Conservation (phyloP, 1,140 invertebrate genomes). For the Drosophila navojoa region DNA sequence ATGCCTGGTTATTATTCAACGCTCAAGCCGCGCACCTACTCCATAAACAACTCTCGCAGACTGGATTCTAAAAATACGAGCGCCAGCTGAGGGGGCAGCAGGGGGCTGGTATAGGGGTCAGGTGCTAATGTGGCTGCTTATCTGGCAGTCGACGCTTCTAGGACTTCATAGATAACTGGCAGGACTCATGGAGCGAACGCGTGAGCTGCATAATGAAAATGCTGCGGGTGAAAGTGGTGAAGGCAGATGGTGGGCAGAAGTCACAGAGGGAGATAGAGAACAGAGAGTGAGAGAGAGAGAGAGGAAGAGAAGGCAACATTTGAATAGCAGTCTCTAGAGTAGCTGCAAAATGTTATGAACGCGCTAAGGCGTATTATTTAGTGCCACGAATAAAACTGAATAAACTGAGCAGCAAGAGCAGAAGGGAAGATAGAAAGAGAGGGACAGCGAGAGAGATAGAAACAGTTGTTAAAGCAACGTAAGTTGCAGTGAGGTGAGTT, state of each 20-base stretch:
- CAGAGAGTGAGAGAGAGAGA: not conserved
- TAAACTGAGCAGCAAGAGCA: not conserved
- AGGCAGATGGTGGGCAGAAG: not conserved
- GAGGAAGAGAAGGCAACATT: not conserved
- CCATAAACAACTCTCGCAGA: conserved; percentile 36
- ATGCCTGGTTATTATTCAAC: conserved; percentile 1
- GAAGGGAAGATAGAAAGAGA: not conserved
- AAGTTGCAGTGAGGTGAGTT: not conserved
- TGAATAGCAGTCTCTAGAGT: conserved; percentile 42
- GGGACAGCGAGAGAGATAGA: too few species aligned
- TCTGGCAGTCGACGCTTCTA: conserved; percentile 39
- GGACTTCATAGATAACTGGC: conserved; percentile 57
- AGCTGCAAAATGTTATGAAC: conserved; percentile 46
- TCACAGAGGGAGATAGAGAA: not conserved
- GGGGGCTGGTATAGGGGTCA: not conserved
- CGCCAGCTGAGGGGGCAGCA: too few species aligned
- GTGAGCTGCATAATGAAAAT: conserved; percentile 72
- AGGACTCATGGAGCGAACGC: conserved; percentile 62
- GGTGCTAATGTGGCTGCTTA: conserved; percentile 41
- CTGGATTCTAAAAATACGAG: conserved; percentile 18
- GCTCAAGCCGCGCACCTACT: conserved; percentile 8
- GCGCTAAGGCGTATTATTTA: conserved; percentile 51
- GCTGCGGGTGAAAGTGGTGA: conserved; percentile 30
- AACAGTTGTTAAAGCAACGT: not conserved
- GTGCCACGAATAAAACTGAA: conserved; percentile 34